Base-by-base conservation (phyloP, 2,888 invertebrate genomes). In the Gymnocheta viridis region DNA sequence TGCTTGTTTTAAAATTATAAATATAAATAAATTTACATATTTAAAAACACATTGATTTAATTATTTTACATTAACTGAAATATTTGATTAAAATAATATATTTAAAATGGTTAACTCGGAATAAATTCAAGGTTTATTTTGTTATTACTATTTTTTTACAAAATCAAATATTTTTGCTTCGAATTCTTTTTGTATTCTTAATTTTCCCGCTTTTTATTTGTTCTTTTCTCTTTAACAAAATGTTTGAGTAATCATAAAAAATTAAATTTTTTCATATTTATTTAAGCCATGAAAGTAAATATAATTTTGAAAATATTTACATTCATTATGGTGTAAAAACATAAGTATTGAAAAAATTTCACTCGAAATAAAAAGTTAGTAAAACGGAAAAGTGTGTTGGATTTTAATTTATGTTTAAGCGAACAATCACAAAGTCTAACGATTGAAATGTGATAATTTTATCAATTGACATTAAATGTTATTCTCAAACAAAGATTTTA, bases 251-350 rank as follows among this genome's bases (percentile, higher is more conserved):
- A 51, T 51, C 35, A 62, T 9, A 74, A 54, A n/a, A 74, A 44
- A 56, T 38, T 24, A 47, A 12, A 44, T 80, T 58, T 76, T n/a
- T 87, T 87, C 86, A 76, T 82, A 85, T 87, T 86, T 88, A 86
- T 86, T 82, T 87, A 72, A 79, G 87, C 86, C 87, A 87, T 86
- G 87, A 85, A 88, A 87, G 86, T 81, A 85, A 87, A 87, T 89
- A 85, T 72, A 88, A 87, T 87, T 86, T 86, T 19, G 85, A 82
- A 88, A 85, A 86, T 88, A 86, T 86, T 70, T 87, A 85, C 81
- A 58, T 79, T 82, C 66, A 58, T 81, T 85, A 74, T 44, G 74
- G 69, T 64, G 62, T 76, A 70, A 62, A 82, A 79, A 51, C 24
- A 79, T 19, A 64, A 79, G 27, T 60, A 35, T 64, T 51, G n/a